A percentile compares a stretch with the other conserved stretches of the same genome.
phyloP scores from a whole-genome alignment of 2,888 invertebrate genomes.

The Thereva unica region DNA sequence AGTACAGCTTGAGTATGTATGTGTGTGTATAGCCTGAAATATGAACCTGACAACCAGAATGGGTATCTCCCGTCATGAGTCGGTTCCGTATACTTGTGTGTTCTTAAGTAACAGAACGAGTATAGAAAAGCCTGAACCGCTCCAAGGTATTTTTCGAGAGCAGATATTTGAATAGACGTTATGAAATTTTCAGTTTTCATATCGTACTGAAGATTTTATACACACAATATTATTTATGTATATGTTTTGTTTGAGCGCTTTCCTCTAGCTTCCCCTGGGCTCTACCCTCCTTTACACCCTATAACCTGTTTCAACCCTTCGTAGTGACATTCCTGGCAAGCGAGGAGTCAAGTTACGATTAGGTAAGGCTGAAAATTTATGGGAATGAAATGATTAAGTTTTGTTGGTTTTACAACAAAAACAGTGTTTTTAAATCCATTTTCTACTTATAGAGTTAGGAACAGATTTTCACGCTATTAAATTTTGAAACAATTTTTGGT shows the following conservation, averaged over 20 bases:
- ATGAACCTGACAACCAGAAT: conserved; percentile 34
- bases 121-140: conserved; percentile 35
- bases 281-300: not conserved
- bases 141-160: conserved; percentile 44
- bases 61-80: conserved; percentile 32
- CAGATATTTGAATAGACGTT: conserved; percentile 46
- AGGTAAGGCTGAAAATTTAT: conserved; percentile 25
- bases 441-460: too few relatives aligned
- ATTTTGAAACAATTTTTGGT: too few relatives aligned
- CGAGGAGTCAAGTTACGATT: conserved; percentile 20
- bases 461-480: too few relatives aligned
- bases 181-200: conserved; percentile 46
- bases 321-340: conserved; percentile 23
- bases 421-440: not conserved
- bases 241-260: conserved; percentile 41
- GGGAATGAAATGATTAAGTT: conserved; percentile 32
- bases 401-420: not conserved
- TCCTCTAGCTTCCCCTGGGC: conserved; percentile 12
- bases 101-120: conserved; percentile 36
- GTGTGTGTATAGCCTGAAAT: conserved; percentile 26
- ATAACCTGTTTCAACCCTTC: conserved; percentile 1
- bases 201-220: conserved; percentile 39
- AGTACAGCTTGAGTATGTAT: not conserved
- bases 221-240: conserved; percentile 42
- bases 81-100: conserved; percentile 15